Evolutionary conservation across 2,888 invertebrate species (phyloP).

Genomic region (Therioaphis trifolii): DNA sequence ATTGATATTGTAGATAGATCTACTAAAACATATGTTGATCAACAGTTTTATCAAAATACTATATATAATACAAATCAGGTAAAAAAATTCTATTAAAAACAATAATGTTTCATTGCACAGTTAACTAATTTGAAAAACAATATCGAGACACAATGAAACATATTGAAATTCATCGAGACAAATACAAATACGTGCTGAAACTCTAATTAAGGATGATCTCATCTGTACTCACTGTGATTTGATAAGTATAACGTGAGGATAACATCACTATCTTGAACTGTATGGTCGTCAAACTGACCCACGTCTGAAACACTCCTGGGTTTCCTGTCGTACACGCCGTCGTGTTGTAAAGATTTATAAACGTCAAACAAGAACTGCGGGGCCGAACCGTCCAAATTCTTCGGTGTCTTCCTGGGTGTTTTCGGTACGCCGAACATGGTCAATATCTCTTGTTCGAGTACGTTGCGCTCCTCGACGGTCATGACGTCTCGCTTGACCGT

Average conservation of each 20-base stretch:
- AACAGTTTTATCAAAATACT: too few relatives aligned
- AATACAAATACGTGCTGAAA: too few relatives aligned
- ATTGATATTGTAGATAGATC: too few relatives aligned
- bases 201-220: too few relatives aligned
- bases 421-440: conserved; percentile 88
- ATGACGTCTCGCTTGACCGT: conserved; percentile 83
- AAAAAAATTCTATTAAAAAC: too few relatives aligned
- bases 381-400: conserved; percentile 74
- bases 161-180: too few relatives aligned
- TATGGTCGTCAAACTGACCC: conserved; percentile 79
- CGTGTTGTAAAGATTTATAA: conserved; percentile 77
- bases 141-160: too few relatives aligned
- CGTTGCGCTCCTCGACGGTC: conserved; percentile 80
- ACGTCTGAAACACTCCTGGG: conserved; percentile 68
- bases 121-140: too few relatives aligned
- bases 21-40: too few relatives aligned
- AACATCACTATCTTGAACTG: conserved; percentile 91
- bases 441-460: conserved; percentile 89
- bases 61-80: too few relatives aligned
- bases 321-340: conserved; percentile 67
- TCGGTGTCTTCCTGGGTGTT: conserved; percentile 73
- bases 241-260: conserved; percentile 87
- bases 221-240: conserved; percentile 80
- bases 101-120: too few relatives aligned
- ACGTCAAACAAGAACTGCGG: conserved; percentile 90